Evolutionary conservation across 1,140 invertebrate species (phyloP).

Genomic region (Leucophenga varia): DNA sequence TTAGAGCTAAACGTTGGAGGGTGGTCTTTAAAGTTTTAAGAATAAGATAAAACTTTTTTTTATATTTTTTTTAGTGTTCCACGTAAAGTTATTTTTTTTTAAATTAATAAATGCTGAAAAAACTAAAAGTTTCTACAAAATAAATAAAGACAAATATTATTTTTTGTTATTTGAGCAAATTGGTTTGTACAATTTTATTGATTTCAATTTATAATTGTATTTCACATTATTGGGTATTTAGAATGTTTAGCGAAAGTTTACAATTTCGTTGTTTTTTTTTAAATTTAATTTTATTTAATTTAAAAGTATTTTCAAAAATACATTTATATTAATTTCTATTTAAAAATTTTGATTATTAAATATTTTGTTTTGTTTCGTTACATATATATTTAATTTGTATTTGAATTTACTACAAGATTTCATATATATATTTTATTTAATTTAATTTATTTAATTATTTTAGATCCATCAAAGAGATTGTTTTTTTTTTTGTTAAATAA

Average conservation of each 20-base stretch:
- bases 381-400: constrained; percentile 10
- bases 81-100: too few species aligned
- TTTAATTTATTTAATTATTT: constrained; percentile 11
- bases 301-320: constrained; percentile 1
- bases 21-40: too few species aligned
- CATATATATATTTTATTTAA: constrained; percentile 17
- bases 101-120: too few species aligned
- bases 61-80: too few species aligned
- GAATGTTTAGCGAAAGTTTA: constrained; percentile 30
- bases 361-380: background rate
- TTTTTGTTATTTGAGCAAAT: constrained; percentile 55
- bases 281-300: constrained; percentile 9
- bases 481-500: constrained; percentile 14
- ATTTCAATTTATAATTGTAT: constrained; percentile 30
- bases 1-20: too few species aligned
- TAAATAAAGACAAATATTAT: background rate
- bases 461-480: constrained; percentile 54
- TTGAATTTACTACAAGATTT: too few species aligned
- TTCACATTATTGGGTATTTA: constrained; percentile 30
- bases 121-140: too few species aligned
- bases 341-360: background rate
- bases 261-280: constrained; percentile 14
- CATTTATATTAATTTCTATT: background rate
- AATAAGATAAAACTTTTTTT: too few species aligned
- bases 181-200: constrained; percentile 56